Base-by-base conservation (phyloP, 1,140 invertebrate species). In the Charaxes varanes region DNA sequence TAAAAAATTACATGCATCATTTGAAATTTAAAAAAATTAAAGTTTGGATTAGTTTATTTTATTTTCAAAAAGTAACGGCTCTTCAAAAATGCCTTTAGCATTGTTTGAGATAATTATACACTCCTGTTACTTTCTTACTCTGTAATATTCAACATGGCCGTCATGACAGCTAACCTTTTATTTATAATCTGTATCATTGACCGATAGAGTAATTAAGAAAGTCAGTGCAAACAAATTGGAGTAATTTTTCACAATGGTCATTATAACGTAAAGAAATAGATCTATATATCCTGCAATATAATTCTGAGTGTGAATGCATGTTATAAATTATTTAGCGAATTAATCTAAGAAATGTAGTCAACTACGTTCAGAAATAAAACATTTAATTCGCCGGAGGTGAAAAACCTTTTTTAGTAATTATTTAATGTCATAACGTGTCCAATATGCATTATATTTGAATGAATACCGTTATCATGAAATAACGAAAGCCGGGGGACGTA, bases 391-490 rank as follows among this genome's bases (percentile, higher is more conserved):
- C 2, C 4, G 16, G 13, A 14, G 12, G 27, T 28, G 12, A 28
- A 28, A 15, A 28, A 28, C n/a, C 27, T 28, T 28, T 15, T 28
- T 15, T 3, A 7, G 2, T 6, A n/a, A n/a, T n/a, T 12, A 4
- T 27, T 5, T 7, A 6, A 15, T 28, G 26, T 15, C 26, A 15
- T 11, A 27, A 27, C 6, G 6, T 4, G 5, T 13, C 11, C n/a
- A 4, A 6, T 26, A 26, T 26, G 16, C 13, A 28, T 28, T 28
- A 14, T 7, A 28, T 28, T 28, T 28, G 13, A 28, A 16, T 28
- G 8, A n/a, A n/a, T n/a, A n/a, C n/a, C n/a, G n/a, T n/a, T 16
- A 1, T 28, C 15, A 14, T 7, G 10, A 28, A 0, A 28, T n/a
- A 1, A 4, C 13, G 27, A 12, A 10, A 2, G 4, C 18, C 7